Evolutionary conservation across 2,797 vertebrate species (phyloP), one percentile per base, ranked within the genome.

Genomic region (Odontamblyopus rebecca): DNA sequence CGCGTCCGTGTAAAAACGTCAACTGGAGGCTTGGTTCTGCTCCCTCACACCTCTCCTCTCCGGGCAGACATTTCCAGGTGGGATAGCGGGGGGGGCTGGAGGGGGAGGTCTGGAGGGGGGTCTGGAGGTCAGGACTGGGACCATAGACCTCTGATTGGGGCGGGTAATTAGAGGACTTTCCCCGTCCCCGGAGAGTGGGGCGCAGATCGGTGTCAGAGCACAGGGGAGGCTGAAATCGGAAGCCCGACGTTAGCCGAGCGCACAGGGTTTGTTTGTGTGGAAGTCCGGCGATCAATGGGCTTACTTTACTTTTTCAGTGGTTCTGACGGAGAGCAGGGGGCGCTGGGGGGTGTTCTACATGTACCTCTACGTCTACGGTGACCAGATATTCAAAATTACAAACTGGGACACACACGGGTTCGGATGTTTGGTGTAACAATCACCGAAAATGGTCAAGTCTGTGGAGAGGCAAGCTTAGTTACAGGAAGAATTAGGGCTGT

Each of bases 91-190:
- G 35, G 3, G 32, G 4, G 4, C 6, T 23, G 23, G 23, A 23
- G 23, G 4, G 32, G 5, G 32, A 1, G 8, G 6, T 35, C 7
- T 88, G 83, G 82, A 82, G 67, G 67, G 63, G 76, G 78, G 82
- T 84, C 63, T 65, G 56, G 77, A 79, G 87, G 90, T 91, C 89
- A 91, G 74, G 23, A 73, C 74, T 79, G 82, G 81, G n/a, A 67
- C 82, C 73, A 19, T 83, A 74, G 78, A 69, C 53, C 85, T 59
- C 85, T 91, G 90, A 92, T 92, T 92, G 89, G 87, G 84, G 81
- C 82, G 76, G 79, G 89, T 92, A 93, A 93, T 93, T 90, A 90
- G 87, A 91, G 88, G 85, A 86, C 84, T 86, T 83, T 78, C 75
- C 85, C 85, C 82, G 86, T 88, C 85, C 74, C 82, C 5, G 19